Base-by-base conservation (phyloP, 2,888 invertebrate species). In the Cataglyphis albicans region DNA sequence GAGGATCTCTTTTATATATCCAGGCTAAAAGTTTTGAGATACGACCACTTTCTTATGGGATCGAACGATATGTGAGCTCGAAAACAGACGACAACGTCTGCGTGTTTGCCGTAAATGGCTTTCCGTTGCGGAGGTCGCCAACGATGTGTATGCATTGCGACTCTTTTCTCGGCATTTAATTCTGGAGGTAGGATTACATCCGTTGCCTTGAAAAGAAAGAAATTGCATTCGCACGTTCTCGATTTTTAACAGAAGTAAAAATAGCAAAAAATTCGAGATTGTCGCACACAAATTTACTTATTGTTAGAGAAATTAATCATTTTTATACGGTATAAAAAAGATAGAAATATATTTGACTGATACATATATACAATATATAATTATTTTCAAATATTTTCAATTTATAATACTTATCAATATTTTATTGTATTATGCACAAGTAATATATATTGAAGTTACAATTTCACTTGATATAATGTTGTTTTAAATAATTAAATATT, bases 71-170 rank as follows among this genome's bases (percentile, higher is more conserved):
- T 73, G 70, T 35, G 21, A 74, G 80, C 61, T 41, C 84, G 83
- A 85, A 88, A 89, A 88, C 84, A 84, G 82, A 86, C 78, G 85
- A 87, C 87, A 85, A 87, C 87, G 84, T 87, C 25, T 80, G 84
- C 89, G 84, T 91, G 91, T 83, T 70, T 91, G 88, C 92, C 92
- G 90, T 92, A 92, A 89, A 92, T 91, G 93, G 93, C 84, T 75
- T 90, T 92, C 90, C 84, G 84, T 86, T 83, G 52, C 64, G 74
- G 83, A 83, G 80, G 70, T 64, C 78, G 70, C 25, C 75, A 52
- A 52, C n/a, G 12, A 44, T 48, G 29, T 35, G 72, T 55, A 81
- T 63, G 74, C 55, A 52, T 81, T 83, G 59, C 64, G 41, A 52
- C 76, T 74, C 76, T 74, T 78, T n/a, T 52, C 48, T 52, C 82